A percentile compares a stretch with the other conserved stretches of the same genome.
Conservation (phyloP, 2,113 vertebrate species). For the Myrmecobius fasciatus region DNA sequence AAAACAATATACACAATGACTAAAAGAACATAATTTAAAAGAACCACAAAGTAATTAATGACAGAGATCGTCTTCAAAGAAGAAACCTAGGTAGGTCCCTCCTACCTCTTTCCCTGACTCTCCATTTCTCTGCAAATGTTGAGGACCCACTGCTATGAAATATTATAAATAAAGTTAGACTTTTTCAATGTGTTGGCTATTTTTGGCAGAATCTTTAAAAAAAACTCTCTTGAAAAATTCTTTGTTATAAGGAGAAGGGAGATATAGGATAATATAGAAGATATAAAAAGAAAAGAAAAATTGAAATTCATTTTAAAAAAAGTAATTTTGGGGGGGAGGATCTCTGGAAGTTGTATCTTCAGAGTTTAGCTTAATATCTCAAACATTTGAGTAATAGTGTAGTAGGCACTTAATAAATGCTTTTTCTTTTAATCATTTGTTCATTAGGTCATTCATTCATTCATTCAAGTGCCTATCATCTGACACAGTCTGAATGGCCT, state of each 20-base stretch:
- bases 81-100: background rate
- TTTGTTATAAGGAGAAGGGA: background rate
- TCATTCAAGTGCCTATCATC: background rate
- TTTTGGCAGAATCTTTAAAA: background rate
- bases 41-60: background rate
- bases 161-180: background rate
- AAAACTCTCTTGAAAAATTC: background rate
- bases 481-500: background rate
- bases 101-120: background rate
- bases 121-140: background rate
- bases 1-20: background rate
- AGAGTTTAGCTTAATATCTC: background rate
- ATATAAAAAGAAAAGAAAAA: background rate
- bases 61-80: background rate
- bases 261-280: background rate
- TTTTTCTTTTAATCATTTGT: background rate
- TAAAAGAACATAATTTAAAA: background rate
- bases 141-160: background rate
- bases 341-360: background rate
- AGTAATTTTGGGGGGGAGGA: background rate
- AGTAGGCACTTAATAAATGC: background rate
- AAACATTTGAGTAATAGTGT: background rate
- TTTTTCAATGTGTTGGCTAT: background rate
- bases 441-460: background rate
- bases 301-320: background rate